Percentiles rank a stretch among this genome's conserved stretches.
Evolutionary conservation across 2,113 vertebrate genomes (phyloP).

Genomic region (Danio rerio): DNA sequence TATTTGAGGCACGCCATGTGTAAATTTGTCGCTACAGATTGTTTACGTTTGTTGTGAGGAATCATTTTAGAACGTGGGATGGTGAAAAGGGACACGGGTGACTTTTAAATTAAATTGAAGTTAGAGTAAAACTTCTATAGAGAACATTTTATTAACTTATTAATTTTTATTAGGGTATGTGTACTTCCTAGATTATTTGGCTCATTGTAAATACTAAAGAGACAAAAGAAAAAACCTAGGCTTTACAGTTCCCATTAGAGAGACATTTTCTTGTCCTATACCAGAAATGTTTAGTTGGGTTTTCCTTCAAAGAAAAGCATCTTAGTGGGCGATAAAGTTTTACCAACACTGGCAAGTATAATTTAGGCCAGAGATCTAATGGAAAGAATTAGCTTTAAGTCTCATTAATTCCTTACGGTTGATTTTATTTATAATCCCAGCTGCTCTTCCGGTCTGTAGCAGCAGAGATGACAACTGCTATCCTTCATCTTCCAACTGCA

Average conservation of each 20-base stretch:
- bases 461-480: not conserved
- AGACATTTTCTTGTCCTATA: not conserved
- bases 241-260: not conserved
- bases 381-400: slow-evolving; percentile 7
- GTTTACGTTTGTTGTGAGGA: too few relatives aligned
- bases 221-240: not conserved
- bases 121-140: too few relatives aligned
- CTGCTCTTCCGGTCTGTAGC: not conserved
- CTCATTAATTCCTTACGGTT: not conserved
- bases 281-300: not conserved
- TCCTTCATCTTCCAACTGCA: not conserved
- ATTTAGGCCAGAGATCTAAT: not conserved
- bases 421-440: not conserved
- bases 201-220: slow-evolving; percentile 9
- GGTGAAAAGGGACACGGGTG: too few relatives aligned
- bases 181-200: not conserved
- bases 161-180: too few relatives aligned
- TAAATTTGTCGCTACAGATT: too few relatives aligned
- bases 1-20: too few relatives aligned
- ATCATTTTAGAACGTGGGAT: too few relatives aligned
- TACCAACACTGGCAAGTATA: not conserved
- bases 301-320: slow-evolving; percentile 22
- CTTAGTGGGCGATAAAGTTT: not conserved
- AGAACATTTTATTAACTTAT: too few relatives aligned
- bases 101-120: too few relatives aligned